These are phyloP conservation scores for Caenorhabditis doughertyi DNA, from an alignment of 2,888 invertebrate genomes.

Conservation along the genomic window DNA sequence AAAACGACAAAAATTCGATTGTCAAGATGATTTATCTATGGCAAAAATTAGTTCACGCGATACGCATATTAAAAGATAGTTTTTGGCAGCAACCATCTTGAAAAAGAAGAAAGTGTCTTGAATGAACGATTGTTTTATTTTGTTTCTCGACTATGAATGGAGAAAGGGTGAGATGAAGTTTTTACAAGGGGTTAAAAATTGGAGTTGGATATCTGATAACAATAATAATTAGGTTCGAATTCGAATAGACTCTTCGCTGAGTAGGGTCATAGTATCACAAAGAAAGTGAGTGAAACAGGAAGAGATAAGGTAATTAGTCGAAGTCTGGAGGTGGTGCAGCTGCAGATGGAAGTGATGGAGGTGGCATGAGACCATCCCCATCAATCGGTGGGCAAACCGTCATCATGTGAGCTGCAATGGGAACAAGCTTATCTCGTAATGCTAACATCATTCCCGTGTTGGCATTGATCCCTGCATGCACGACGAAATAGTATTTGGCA, in stretches of 20 bases:
- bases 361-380: conserved; percentile 31
- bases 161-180: conserved; percentile 6
- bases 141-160: conserved; percentile 4
- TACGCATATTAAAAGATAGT: background rate
- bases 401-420: conserved; percentile 53
- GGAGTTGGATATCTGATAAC: conserved; percentile 1
- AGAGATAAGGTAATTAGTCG: background rate
- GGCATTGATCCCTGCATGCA: conserved; percentile 53
- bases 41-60: conserved; percentile 13
- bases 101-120: background rate
- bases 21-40: conserved; percentile 15
- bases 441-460: conserved; percentile 59
- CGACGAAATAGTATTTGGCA: conserved; percentile 48
- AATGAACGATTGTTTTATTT: conserved; percentile 19
- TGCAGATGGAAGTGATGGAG: conserved; percentile 31
- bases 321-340: conserved; percentile 44
- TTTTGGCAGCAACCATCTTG: conserved; percentile 13
- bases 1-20: background rate
- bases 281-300: conserved; percentile 2
- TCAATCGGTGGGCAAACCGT: conserved; percentile 56
- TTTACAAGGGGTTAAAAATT: conserved; percentile 19
- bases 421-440: conserved; percentile 56
- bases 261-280: conserved; percentile 20
- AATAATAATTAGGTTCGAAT: conserved; percentile 15
- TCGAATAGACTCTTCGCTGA: conserved; percentile 2